A percentile compares a stretch with the other conserved stretches of the same genome.
Evolutionary conservation across 2,888 invertebrate species (phyloP).

Genomic region (Creontiades dilutus): DNA sequence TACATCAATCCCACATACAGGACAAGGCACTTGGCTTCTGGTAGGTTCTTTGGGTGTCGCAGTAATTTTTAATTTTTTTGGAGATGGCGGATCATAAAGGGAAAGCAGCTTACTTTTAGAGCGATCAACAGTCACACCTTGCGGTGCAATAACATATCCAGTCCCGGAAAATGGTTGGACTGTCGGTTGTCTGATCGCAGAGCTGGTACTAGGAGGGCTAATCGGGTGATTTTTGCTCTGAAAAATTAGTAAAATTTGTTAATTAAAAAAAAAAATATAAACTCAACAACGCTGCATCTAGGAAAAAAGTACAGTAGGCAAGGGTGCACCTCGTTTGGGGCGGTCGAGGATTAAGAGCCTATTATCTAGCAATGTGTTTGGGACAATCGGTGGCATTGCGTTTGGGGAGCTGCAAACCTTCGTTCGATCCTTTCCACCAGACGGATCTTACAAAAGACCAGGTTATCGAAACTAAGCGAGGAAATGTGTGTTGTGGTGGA

Average conservation of each 20-base stretch:
- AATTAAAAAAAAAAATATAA: background rate
- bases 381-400: too few relatives aligned
- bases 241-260: background rate
- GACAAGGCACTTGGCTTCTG: conserved; percentile 72
- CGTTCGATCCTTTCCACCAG: too few relatives aligned
- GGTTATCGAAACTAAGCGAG: too few relatives aligned
- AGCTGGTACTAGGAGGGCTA: conserved; percentile 49
- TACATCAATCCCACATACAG: conserved; percentile 75
- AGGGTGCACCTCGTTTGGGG: too few relatives aligned
- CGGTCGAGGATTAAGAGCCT: too few relatives aligned
- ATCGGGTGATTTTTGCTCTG: conserved; percentile 68
- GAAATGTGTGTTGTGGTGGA: too few relatives aligned
- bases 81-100: conserved; percentile 68
- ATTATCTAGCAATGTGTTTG: too few relatives aligned
- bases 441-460: too few relatives aligned
- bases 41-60: background rate
- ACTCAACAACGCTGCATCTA: background rate
- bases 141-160: conserved; percentile 75
- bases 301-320: too few relatives aligned
- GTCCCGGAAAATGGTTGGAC: conserved; percentile 75
- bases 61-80: background rate
- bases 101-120: conserved; percentile 65
- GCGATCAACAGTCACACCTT: conserved; percentile 34
- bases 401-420: too few relatives aligned
- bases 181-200: background rate